These are phyloP conservation scores for Cyclura pinguis DNA, from an alignment of 2,797 vertebrate species.

Conservation along the genomic window DNA sequence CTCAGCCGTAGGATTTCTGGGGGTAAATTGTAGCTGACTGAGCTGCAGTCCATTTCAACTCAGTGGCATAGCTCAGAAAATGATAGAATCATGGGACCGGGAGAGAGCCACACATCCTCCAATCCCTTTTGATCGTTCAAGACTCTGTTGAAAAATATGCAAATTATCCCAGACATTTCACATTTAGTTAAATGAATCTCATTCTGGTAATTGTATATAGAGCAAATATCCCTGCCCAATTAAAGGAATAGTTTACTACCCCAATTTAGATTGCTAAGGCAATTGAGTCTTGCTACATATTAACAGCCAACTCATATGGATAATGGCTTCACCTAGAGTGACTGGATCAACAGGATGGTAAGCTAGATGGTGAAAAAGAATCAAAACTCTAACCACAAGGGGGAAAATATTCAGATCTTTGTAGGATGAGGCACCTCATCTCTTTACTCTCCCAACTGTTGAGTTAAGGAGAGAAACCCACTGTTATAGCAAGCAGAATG, in stretches of 20 bases:
- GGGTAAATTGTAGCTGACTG: background rate
- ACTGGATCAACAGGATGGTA: too few relatives aligned
- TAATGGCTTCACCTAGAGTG: too few relatives aligned
- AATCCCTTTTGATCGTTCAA: background rate
- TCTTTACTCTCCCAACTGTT: background rate
- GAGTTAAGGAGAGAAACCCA: background rate
- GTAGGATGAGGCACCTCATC: background rate
- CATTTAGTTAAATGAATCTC: background rate
- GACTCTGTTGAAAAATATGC: background rate
- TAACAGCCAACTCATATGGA: too few relatives aligned
- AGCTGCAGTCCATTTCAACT: background rate
- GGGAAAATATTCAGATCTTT: background rate
- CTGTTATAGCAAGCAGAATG: background rate
- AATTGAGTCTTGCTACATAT: background rate
- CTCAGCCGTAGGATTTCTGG: background rate
- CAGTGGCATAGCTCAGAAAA: background rate
- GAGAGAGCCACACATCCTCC: background rate
- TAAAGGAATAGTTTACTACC: background rate
- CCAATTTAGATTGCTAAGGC: background rate
- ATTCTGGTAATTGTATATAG: background rate
- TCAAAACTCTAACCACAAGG: background rate
- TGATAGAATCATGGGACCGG: background rate
- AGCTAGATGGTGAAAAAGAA: background rate
- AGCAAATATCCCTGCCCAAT: background rate
- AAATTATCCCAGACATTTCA: background rate